These are phyloP conservation scores for Onychostruthus taczanowskii DNA, from an alignment of 2,113 vertebrate species.

Conservation along the genomic window DNA sequence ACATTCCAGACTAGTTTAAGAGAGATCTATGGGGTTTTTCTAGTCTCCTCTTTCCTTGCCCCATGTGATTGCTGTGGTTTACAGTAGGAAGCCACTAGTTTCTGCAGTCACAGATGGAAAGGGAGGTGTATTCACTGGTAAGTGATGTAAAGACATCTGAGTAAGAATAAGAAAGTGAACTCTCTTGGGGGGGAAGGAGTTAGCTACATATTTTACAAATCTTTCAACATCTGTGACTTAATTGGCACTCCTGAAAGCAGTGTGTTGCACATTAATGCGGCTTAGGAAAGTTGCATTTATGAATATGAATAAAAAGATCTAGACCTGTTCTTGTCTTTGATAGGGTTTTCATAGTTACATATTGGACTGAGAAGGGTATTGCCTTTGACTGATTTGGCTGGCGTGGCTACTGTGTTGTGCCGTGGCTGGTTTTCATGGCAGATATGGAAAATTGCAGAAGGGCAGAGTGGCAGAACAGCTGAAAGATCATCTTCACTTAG, in stretches of 20 bases:
- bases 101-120: background rate
- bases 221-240: background rate
- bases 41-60: background rate
- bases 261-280: background rate
- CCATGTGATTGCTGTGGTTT: background rate
- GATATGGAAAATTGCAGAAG: background rate
- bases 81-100: background rate
- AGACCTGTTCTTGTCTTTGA: background rate
- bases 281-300: background rate
- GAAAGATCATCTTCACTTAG: background rate
- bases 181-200: background rate
- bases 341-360: background rate
- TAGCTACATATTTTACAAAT: background rate
- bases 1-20: background rate
- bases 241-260: background rate
- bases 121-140: background rate
- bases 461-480: background rate
- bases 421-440: background rate
- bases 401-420: background rate
- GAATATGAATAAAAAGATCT: background rate
- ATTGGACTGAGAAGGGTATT: background rate
- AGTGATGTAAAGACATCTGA: background rate
- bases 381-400: background rate
- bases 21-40: background rate
- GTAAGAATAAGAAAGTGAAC: background rate